Evolutionary conservation across 2,113 vertebrate genomes (phyloP).

Genomic region (Geococcyx californianus): DNA sequence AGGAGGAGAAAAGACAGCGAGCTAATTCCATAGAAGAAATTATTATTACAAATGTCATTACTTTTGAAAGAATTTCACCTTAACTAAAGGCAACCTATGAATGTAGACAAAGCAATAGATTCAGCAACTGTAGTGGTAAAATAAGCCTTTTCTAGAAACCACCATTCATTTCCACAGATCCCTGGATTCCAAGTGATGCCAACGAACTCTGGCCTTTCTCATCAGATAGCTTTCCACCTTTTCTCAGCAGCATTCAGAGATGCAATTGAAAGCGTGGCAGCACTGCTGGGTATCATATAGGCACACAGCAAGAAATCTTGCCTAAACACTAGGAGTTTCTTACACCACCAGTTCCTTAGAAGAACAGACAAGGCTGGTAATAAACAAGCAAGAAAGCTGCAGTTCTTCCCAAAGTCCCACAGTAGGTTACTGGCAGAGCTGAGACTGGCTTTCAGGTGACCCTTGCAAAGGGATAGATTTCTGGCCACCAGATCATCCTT

Average conservation of each 20-base stretch:
- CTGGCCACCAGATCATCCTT: background rate
- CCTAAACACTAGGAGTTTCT: background rate
- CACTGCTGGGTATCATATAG: background rate
- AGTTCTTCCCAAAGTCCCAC: background rate
- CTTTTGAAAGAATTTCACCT: background rate
- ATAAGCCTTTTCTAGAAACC: background rate
- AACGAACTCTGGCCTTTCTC: background rate
- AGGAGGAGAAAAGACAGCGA: background rate
- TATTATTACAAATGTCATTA: background rate
- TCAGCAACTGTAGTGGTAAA: background rate
- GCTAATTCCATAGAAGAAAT: background rate
- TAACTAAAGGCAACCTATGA: background rate
- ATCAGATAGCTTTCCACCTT: background rate
- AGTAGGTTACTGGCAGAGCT: background rate
- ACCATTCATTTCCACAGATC: background rate
- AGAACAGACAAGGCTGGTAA: background rate
- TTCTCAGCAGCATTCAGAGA: background rate
- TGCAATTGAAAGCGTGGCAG: background rate
- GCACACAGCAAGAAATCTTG: background rate
- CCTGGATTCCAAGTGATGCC: background rate
- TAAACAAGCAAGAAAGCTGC: background rate
- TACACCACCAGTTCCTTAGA: background rate
- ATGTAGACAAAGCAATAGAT: background rate
- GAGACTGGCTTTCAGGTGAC: background rate
- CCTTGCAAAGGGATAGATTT: background rate